These are phyloP conservation scores for Cephus nigrinus DNA, from an alignment of 2,888 invertebrate species.

Conservation along the genomic window DNA sequence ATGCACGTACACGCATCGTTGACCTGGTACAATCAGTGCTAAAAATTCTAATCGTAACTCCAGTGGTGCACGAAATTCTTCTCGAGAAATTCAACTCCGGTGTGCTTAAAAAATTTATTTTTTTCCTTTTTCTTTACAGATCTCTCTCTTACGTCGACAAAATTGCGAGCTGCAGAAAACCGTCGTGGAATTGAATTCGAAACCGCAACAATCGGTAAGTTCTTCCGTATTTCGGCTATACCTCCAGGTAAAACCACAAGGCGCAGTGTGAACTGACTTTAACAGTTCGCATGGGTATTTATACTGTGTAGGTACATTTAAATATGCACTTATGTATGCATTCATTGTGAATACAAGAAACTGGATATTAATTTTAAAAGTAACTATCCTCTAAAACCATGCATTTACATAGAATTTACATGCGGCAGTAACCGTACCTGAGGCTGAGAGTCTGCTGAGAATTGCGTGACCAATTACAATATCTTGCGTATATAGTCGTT, in stretches of 20 bases:
- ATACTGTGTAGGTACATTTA: no score
- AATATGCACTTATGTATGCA: neutral
- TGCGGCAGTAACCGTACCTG: neutral
- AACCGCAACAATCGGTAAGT: slow-evolving; percentile 56
- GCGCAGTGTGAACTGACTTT: neutral
- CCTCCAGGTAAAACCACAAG: neutral
- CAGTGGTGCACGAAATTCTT: neutral
- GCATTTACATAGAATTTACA: neutral
- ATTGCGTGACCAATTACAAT: neutral
- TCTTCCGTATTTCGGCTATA: neutral
- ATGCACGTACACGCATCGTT: neutral
- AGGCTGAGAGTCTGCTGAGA: neutral
- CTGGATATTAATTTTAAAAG: neutral
- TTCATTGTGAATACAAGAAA: neutral
- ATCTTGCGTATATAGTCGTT: neutral
- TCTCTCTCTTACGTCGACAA: slow-evolving; percentile 58
- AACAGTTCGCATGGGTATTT: neutral
- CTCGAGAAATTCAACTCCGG: no score
- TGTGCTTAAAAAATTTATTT: neutral
- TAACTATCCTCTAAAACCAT: neutral
- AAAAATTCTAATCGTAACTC: neutral
- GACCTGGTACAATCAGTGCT: neutral
- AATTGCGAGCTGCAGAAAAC: slow-evolving; percentile 58
- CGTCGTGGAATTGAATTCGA: slow-evolving; percentile 55
- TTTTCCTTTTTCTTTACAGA: slow-evolving; percentile 39